These are phyloP conservation scores for Eupithecia vulgata DNA, from an alignment of 2,888 invertebrate species.

Conservation along the genomic window DNA sequence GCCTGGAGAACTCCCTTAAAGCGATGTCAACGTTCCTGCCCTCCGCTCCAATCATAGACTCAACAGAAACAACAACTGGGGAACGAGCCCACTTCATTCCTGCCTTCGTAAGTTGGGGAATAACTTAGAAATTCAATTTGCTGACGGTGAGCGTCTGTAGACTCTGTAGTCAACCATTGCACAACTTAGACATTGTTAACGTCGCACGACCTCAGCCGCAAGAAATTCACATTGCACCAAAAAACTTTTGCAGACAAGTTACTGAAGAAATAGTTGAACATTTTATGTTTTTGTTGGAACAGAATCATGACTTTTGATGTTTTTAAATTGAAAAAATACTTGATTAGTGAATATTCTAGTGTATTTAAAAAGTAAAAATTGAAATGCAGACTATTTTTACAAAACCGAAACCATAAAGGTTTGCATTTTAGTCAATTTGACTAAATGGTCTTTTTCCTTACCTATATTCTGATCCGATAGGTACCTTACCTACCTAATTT, in stretches of 20 bases:
- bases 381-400: not conserved
- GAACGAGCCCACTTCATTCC: constrained; percentile 74
- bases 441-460: too few relatives aligned
- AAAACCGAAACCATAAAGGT: too few relatives aligned
- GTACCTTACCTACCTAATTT: not conserved
- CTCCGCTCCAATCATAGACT: constrained; percentile 63
- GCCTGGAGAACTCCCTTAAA: constrained; percentile 49
- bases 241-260: constrained; percentile 46
- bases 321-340: not conserved
- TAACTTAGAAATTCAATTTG: constrained; percentile 81
- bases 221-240: constrained; percentile 46
- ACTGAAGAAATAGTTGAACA: not conserved
- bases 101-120: constrained; percentile 70
- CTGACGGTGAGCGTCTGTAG: constrained; percentile 61
- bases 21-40: constrained; percentile 53
- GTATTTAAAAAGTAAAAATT: not conserved
- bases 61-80: constrained; percentile 68
- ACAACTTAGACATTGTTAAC: constrained; percentile 61
- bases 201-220: constrained; percentile 50
- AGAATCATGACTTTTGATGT: not conserved
- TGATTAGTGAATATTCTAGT: too few relatives aligned
- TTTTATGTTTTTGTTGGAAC: not conserved
- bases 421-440: not conserved
- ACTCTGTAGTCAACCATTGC: constrained; percentile 52
- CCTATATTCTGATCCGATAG: too few relatives aligned